Conservation (phyloP, 2,888 invertebrate species). For the Venusia cambrica region DNA sequence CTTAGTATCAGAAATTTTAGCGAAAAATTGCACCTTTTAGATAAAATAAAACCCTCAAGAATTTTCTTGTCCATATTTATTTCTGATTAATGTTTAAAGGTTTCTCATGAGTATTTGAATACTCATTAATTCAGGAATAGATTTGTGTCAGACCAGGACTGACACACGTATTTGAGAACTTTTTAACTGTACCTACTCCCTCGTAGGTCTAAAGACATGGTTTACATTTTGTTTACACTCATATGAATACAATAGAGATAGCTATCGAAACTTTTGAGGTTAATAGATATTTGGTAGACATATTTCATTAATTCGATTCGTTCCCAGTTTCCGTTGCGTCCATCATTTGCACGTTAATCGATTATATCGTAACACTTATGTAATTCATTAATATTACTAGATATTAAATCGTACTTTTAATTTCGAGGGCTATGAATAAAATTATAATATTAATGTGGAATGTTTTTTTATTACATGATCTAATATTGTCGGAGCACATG, state of each 20-base stretch:
- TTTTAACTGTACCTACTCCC: too few relatives aligned
- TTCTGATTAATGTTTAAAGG: too few relatives aligned
- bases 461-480: constrained; percentile 18
- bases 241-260: constrained; percentile 65
- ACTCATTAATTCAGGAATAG: too few relatives aligned
- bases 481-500: constrained; percentile 16
- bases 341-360: constrained; percentile 36
- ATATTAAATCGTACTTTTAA: constrained; percentile 6
- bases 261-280: constrained; percentile 40
- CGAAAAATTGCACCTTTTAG: too few relatives aligned
- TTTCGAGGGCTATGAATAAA: constrained; percentile 11
- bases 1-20: too few relatives aligned
- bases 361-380: constrained; percentile 7
- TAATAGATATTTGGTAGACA: constrained; percentile 36
- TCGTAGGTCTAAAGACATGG: constrained; percentile 31
- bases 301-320: constrained; percentile 20
- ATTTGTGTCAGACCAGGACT: too few relatives aligned
- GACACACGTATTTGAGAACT: too few relatives aligned
- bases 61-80: too few relatives aligned
- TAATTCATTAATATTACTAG: constrained; percentile 13
- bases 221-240: constrained; percentile 48
- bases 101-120: too few relatives aligned
- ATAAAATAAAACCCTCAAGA: too few relatives aligned
- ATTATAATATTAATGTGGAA: constrained; percentile 5
- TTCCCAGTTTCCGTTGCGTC: constrained; percentile 28